Percentiles rank a stretch among this genome's conserved stretches.
Evolutionary conservation across 2,113 vertebrate species (phyloP).

Genomic region (Ploceus nigricollis): DNA sequence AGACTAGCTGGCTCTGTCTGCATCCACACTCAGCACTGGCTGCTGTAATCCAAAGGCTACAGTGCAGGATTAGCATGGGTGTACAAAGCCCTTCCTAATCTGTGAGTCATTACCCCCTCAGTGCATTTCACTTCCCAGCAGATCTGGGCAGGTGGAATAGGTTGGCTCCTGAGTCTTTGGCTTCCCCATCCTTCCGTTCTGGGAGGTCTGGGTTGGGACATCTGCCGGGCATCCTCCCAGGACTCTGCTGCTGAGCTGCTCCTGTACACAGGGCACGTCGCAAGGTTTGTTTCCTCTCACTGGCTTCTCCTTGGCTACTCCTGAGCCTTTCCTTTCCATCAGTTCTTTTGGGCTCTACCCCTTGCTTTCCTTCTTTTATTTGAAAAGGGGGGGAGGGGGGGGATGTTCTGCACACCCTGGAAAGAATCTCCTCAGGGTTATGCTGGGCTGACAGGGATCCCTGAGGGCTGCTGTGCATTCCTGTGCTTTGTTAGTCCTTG

Average conservation of each 20-base stretch:
- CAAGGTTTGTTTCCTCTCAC: slow-evolving; percentile 42
- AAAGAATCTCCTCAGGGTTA: neutral
- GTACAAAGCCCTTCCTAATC: slow-evolving; percentile 59
- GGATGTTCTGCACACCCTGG: neutral
- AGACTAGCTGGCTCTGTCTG: neutral
- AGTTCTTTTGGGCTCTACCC: neutral
- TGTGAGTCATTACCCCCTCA: slow-evolving; percentile 20
- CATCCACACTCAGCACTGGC: fast-evolving
- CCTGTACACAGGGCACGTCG: neutral
- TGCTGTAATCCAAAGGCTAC: slow-evolving; percentile 44
- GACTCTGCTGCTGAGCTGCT: neutral
- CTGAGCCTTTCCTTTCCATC: neutral
- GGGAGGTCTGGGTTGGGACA: neutral
- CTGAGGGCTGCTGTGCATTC: neutral
- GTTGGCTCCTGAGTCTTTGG: neutral
- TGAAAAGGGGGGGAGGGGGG: neutral
- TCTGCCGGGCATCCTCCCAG: neutral
- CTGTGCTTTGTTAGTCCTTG: neutral
- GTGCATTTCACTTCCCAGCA: slow-evolving; percentile 22
- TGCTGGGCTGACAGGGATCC: neutral
- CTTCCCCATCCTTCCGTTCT: neutral
- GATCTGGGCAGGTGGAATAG: neutral
- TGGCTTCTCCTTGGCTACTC: neutral
- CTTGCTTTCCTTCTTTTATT: neutral
- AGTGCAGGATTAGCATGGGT: slow-evolving; percentile 41